Base-by-base conservation (phyloP, 2,888 invertebrate genomes). In the Poecilus cupreus region DNA sequence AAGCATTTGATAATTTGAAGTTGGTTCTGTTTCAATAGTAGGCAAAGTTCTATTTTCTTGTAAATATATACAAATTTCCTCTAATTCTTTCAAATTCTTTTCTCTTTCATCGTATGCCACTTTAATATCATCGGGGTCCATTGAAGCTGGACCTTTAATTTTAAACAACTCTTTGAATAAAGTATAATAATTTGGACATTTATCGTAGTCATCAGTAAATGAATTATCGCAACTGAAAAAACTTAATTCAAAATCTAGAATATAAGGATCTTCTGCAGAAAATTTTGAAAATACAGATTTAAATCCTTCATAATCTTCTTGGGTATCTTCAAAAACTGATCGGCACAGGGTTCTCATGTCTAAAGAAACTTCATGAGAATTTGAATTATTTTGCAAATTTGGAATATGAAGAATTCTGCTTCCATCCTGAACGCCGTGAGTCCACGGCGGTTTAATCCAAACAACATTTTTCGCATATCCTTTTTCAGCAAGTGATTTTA, bases 381-480 rank as follows among this genome's bases (percentile, higher is more conserved):
- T 32, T 72, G 5, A 46, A 37, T 51, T 68, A 80, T 57, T 80
- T 72, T 72, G 20, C 0, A 32, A 13, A 26, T 13, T 13, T 18
- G 13, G 11, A n/a, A 80, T 22, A 16, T 57, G 11, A 6, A 74
- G 8, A 80, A 43, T 26, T 22, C 22, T 57, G n/a, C 37, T 57
- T 26, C 94, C 94, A 83, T 94, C 93, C 0, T 90, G 87, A 86
- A 96, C 93, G 88, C 96, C 96, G 83, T 91, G 91, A 75, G 96
- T 93, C 96, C 96, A 97, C 0, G 94, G 94, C 68, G 96, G 96
- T 86, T 95, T 95, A 20, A 96, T 88, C 96, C 97, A 97, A 72
- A 95, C 90, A 22, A 96, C 89, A 75, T 92, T 92, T 80, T 89
- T 91, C 43, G 96, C 91, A 87, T 96, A 94, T 0, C 96, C 96